Percentiles rank a stretch among this genome's conserved stretches.
These are phyloP conservation scores for Chrysomallon squamiferum DNA, from an alignment of 1,140 invertebrate genomes.

Conservation along the genomic window DNA sequence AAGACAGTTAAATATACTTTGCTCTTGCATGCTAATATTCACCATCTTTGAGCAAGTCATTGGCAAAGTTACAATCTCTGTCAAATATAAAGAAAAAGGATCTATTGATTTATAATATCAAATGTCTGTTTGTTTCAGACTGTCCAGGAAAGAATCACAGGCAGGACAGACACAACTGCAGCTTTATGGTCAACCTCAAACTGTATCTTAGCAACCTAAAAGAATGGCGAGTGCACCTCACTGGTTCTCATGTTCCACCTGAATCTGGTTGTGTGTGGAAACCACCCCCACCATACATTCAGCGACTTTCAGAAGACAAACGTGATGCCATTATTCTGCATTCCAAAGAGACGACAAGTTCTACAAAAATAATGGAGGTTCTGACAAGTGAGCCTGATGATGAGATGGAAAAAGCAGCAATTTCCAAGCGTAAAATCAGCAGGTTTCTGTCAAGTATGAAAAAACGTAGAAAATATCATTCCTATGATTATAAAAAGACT, in stretches of 20 bases:
- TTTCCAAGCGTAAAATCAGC: slow-evolving; percentile 28
- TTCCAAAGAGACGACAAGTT: slow-evolving; percentile 3
- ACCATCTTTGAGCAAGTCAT: too few species aligned
- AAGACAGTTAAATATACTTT: too few species aligned
- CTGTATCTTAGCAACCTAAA: slow-evolving; percentile 47
- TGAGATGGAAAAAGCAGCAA: not conserved
- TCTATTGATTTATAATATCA: too few species aligned
- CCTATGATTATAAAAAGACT: too few species aligned
- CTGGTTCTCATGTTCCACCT: slow-evolving; percentile 39
- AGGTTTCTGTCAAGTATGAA: slow-evolving; percentile 29
- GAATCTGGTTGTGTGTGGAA: slow-evolving; percentile 28
- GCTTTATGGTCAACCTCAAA: slow-evolving; percentile 49
- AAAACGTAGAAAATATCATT: slow-evolving; percentile 11
- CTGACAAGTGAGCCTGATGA: slow-evolving; percentile 1
- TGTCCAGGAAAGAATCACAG: slow-evolving; percentile 49
- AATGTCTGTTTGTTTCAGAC: slow-evolving; percentile 35
- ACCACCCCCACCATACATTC: slow-evolving; percentile 15
- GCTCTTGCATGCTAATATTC: too few species aligned
- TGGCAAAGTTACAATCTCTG: too few species aligned
- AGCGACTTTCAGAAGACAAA: slow-evolving; percentile 15
- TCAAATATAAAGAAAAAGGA: too few species aligned
- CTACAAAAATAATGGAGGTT: slow-evolving; percentile 10
- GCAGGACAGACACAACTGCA: slow-evolving; percentile 55
- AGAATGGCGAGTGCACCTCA: slow-evolving; percentile 51
- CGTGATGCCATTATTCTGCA: slow-evolving; percentile 13